A percentile compares a stretch with the other conserved stretches of the same genome.
Conservation (phyloP, 2,888 invertebrate species). For the Malachius bipustulatus region DNA sequence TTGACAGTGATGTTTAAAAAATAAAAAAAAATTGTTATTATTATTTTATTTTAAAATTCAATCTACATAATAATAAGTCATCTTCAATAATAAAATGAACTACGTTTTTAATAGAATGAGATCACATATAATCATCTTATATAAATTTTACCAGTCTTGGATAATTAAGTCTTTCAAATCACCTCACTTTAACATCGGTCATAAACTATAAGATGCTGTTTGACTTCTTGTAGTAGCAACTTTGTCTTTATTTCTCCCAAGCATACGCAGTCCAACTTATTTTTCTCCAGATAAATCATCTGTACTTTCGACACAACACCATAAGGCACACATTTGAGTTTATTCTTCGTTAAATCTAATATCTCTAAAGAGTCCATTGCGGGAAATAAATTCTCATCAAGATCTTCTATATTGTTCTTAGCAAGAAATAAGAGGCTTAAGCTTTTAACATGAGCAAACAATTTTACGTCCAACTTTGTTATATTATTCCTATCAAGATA, state of each 20-base stretch:
- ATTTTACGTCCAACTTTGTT: conserved; percentile 15
- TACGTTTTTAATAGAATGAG: too few species aligned
- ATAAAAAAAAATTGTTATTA: too few species aligned
- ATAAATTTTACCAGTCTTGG: too few species aligned
- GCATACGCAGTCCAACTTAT: conserved; percentile 13
- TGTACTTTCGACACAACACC: conserved; percentile 9
- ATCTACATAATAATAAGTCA: too few species aligned
- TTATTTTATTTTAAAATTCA: too few species aligned
- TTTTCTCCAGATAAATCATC: conserved; percentile 12
- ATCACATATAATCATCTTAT: too few species aligned
- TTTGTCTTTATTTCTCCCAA: background rate
- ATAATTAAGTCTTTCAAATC: too few species aligned
- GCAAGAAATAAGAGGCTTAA: conserved; percentile 13
- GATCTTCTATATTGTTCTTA: conserved; percentile 12
- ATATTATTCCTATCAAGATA: conserved; percentile 25
- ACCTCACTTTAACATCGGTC: background rate
- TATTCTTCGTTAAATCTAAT: conserved; percentile 14
- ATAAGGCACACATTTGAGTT: conserved; percentile 12
- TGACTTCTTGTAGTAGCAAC: background rate
- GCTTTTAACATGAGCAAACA: conserved; percentile 18
- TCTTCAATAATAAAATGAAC: too few species aligned
- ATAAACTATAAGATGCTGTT: background rate
- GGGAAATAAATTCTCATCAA: conserved; percentile 10
- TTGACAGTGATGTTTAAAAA: too few species aligned
- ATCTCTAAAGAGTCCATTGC: conserved; percentile 8